Percentiles rank a stretch among this genome's conserved stretches.
Evolutionary conservation across 2,888 invertebrate genomes (phyloP).

Genomic region (Sesia bembeciformis): DNA sequence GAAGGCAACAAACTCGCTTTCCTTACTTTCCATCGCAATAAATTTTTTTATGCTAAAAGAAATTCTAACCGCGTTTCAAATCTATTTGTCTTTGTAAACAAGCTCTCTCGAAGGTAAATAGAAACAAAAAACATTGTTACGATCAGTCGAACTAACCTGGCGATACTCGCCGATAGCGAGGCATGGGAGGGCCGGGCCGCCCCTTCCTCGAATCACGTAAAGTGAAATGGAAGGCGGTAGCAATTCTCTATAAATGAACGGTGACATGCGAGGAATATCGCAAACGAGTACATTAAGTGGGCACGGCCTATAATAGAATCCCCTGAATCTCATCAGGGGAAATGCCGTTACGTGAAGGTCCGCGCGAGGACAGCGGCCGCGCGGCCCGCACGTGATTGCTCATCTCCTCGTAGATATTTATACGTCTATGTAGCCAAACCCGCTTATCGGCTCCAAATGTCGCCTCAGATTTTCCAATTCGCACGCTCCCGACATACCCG

Average conservation of each 20-base stretch:
- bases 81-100: no score
- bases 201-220: constrained; percentile 20
- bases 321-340: constrained; percentile 10
- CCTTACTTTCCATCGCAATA: no score
- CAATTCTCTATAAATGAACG: constrained; percentile 20
- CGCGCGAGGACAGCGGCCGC: neutral
- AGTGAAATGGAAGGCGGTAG: constrained; percentile 14
- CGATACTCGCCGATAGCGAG: constrained; percentile 8
- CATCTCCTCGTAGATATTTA: neutral
- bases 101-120: no score
- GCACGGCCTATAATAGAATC: constrained; percentile 11
- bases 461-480: neutral
- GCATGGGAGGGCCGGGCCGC: constrained; percentile 2
- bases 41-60: no score
- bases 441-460: neutral
- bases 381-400: no score
- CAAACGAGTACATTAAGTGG: constrained; percentile 22
- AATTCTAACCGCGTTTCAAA: no score
- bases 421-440: neutral
- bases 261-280: constrained; percentile 29
- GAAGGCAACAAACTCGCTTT: no score
- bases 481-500: neutral
- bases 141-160: neutral
- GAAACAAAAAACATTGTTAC: no score
- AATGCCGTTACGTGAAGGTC: constrained; percentile 11